Conservation (phyloP, 2,113 vertebrate species). For the Bucco capensis region DNA sequence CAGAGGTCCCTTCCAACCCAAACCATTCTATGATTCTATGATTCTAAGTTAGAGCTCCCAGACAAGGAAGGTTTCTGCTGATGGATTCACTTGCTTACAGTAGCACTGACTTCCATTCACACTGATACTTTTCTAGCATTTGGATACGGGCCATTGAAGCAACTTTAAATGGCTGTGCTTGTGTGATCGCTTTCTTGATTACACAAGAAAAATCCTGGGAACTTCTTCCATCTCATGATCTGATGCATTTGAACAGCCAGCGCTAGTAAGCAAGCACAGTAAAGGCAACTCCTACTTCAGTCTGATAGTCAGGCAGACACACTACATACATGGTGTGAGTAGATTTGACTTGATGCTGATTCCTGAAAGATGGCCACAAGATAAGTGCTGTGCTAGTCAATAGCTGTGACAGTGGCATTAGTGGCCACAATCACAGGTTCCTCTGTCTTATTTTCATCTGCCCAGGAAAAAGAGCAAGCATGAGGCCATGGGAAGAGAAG, state of each 20-base stretch:
- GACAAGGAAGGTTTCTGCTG: background rate
- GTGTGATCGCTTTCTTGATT: background rate
- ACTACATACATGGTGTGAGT: fast-evolving
- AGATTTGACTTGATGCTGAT: fast-evolving
- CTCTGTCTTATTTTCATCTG: background rate
- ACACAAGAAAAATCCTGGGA: background rate
- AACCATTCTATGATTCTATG: no score
- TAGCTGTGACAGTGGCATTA: background rate
- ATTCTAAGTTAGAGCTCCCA: background rate
- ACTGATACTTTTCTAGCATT: background rate
- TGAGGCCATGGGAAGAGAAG: background rate
- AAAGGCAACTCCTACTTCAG: background rate
- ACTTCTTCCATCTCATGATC: background rate
- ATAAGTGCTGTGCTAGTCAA: background rate
- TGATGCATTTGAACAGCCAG: background rate
- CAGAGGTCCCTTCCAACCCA: no score
- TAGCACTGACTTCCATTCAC: background rate
- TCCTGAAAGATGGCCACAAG: background rate
- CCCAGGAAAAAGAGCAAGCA: background rate
- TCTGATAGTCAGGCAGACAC: background rate
- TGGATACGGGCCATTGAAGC: fast-evolving
- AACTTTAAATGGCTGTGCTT: background rate
- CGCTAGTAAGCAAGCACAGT: fast-evolving
- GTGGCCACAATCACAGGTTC: background rate
- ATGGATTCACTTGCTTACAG: background rate